Percentiles rank a stretch among this genome's conserved stretches.
These are phyloP conservation scores for Oceanodroma tethys DNA, from an alignment of 2,113 vertebrate species.

Conservation along the genomic window DNA sequence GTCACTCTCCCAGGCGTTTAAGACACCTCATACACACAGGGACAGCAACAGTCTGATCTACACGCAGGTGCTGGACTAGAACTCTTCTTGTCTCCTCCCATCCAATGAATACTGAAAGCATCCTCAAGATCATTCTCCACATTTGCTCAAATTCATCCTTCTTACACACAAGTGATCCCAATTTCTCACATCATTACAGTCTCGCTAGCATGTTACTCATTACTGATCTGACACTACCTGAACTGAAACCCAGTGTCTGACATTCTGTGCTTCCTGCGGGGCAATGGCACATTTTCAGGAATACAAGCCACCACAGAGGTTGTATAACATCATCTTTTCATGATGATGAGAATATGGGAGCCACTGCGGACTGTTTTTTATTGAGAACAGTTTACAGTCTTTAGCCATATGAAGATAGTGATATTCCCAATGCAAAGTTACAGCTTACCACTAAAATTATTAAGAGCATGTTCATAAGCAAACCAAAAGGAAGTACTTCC, in stretches of 20 bases:
- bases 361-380: neutral
- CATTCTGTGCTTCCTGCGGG: neutral
- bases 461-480: neutral
- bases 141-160: neutral
- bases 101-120: neutral
- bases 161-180: neutral
- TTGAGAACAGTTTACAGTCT: neutral
- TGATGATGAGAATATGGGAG: neutral
- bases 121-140: neutral
- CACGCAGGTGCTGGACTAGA: neutral
- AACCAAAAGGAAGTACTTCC: neutral
- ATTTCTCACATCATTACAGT: neutral
- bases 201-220: neutral
- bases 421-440: neutral
- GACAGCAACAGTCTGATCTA: neutral
- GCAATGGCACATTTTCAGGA: neutral
- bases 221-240: neutral
- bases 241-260: neutral
- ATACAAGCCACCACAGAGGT: neutral
- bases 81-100: neutral
- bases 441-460: neutral
- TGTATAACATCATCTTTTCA: neutral
- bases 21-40: neutral
- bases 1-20: neutral
- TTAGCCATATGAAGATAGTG: accelerated